Conservation (phyloP, 2,888 invertebrate species). For the Cryptosula pallasiana region DNA sequence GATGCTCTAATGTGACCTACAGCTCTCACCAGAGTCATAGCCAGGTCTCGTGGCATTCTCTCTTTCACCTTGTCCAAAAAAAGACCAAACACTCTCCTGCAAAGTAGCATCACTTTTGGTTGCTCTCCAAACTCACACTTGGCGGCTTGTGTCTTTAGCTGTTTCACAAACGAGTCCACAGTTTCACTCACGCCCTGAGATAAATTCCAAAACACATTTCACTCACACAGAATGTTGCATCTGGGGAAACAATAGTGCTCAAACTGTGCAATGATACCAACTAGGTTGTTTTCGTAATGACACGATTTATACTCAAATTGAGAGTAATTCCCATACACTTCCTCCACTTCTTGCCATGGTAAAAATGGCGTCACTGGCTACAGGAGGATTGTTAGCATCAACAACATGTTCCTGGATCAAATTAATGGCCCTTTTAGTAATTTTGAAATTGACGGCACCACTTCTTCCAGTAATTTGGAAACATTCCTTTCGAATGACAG, state of each 20-base stretch:
- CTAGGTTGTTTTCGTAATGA: too few species aligned
- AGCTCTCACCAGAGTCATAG: neutral
- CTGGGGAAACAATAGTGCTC: neutral
- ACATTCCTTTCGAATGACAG: too few species aligned
- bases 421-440: too few species aligned
- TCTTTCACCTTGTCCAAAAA: neutral
- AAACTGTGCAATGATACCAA: too few species aligned
- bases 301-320: too few species aligned
- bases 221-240: neutral
- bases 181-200: neutral
- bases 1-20: neutral
- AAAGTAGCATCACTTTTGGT: neutral
- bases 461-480: too few species aligned
- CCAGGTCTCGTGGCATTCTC: neutral
- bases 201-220: neutral
- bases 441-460: too few species aligned
- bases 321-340: too few species aligned
- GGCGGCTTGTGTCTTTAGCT: neutral
- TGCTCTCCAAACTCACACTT: neutral
- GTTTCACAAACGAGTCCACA: neutral
- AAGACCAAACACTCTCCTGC: neutral
- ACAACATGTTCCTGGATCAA: too few species aligned
- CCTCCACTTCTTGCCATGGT: too few species aligned
- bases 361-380: too few species aligned
- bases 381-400: too few species aligned